Conservation (phyloP, 2,888 invertebrate species). For the Bembecia ichneumoniformis region DNA sequence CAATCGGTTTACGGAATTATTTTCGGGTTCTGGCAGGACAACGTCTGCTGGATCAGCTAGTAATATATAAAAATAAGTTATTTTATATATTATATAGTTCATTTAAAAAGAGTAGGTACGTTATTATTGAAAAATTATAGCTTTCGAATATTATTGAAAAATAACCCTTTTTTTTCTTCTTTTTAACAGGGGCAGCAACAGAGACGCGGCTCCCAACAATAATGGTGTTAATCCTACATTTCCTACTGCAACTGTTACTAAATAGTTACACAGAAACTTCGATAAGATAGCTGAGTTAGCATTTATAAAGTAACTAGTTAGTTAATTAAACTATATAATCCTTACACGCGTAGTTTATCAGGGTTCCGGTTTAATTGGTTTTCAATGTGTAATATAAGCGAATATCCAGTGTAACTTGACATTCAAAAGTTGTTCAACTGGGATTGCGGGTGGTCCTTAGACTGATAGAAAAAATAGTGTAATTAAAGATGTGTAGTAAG, state of each 20-base stretch:
- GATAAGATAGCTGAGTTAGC: slow-evolving; percentile 48
- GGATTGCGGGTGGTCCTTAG: no score
- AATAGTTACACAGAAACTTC: slow-evolving; percentile 45
- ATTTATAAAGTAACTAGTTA: slow-evolving; percentile 5
- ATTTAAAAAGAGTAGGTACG: no score
- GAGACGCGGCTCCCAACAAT: slow-evolving; percentile 52
- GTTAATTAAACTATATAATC: slow-evolving; percentile 15
- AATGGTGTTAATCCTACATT: slow-evolving; percentile 44
- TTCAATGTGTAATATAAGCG: no score
- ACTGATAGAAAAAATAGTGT: no score
- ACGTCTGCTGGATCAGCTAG: no score
- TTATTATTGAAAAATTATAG: no score
- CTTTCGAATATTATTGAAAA: no score
- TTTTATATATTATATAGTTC: no score
- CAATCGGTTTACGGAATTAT: no score
- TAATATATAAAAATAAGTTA: no score
- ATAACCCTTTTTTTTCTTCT: not conserved
- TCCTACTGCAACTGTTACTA: slow-evolving; percentile 45
- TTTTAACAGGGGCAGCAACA: slow-evolving; percentile 40
- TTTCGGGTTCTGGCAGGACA: no score
- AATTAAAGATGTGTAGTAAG: not conserved
- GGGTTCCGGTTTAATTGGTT: not conserved
- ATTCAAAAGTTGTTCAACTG: not conserved
- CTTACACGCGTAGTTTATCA: slow-evolving; percentile 9
- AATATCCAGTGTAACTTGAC: no score